phyloP scores from a whole-genome alignment of 2,113 vertebrate genomes.

The Bos javanicus region DNA sequence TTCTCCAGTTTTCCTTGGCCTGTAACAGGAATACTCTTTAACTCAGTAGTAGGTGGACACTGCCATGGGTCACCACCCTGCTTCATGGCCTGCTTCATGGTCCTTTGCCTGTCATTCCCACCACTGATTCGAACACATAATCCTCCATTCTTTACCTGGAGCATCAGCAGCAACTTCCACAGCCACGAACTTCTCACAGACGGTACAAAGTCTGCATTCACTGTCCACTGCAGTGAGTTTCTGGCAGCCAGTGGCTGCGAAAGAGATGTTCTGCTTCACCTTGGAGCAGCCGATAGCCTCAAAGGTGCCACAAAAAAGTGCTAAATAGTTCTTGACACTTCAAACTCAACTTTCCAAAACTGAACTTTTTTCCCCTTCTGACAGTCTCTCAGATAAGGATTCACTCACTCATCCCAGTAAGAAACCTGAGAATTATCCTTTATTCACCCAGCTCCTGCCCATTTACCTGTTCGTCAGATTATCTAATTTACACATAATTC shows the following conservation, averaged over 20 bases:
- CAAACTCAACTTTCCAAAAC: slow-evolving; percentile 16
- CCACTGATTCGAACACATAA: not conserved
- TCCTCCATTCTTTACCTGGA: not conserved
- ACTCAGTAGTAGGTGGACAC: not conserved
- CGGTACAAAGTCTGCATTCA: not conserved
- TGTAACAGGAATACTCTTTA: not conserved
- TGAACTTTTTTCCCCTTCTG: not conserved
- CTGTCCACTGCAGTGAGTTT: not conserved
- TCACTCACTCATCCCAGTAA: not conserved
- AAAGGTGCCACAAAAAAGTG: not conserved
- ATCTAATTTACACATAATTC: not conserved
- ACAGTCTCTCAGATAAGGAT: not conserved
- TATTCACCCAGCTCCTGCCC: not conserved
- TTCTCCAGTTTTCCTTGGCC: not conserved
- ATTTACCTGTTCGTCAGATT: not conserved
- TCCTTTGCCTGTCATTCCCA: not conserved
- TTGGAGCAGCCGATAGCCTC: not conserved
- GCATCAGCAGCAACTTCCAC: not conserved
- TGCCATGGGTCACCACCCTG: not conserved
- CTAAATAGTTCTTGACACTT: not conserved
- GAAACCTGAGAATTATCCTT: not conserved
- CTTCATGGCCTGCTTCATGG: not conserved
- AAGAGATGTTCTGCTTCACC: not conserved
- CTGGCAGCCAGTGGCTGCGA: not conserved
- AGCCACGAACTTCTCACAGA: not conserved